Conservation (phyloP, 2,797 vertebrate species). For the Clamator glandarius region DNA sequence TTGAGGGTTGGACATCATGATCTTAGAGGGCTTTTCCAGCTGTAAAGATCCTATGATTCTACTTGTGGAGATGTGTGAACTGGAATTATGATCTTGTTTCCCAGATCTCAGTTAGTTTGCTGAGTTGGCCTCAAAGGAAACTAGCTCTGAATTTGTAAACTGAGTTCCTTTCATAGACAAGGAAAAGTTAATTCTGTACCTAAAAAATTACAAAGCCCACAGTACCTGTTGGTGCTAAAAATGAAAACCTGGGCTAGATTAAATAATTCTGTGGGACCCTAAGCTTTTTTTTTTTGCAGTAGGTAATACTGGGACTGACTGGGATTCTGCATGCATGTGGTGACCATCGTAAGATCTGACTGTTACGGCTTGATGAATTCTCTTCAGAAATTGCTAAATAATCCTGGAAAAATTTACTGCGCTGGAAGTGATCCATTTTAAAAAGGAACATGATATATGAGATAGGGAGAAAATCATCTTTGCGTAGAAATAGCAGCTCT, state of each 20-base stretch:
- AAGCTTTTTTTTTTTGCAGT: neutral
- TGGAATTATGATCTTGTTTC: neutral
- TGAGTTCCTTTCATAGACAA: neutral
- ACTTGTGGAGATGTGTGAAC: neutral
- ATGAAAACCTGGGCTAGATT: neutral
- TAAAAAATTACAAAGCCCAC: neutral
- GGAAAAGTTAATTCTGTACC: neutral
- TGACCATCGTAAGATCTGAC: neutral
- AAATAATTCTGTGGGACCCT: neutral
- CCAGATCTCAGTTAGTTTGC: neutral
- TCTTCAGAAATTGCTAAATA: slow-evolving; percentile 13
- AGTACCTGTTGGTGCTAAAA: neutral
- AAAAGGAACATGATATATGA: neutral
- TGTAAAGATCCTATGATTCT: too few relatives aligned
- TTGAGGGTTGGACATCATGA: too few relatives aligned
- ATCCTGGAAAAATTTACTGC: neutral
- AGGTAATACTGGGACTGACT: neutral
- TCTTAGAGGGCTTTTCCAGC: too few relatives aligned
- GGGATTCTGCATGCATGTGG: neutral
- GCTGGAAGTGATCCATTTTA: neutral
- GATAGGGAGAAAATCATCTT: neutral
- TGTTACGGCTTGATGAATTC: neutral
- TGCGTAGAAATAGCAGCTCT: neutral
- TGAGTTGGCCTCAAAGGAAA: neutral
- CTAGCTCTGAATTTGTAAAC: neutral